phyloP scores from a whole-genome alignment of 2,113 vertebrate genomes.

The Malurus alboscapulatus region DNA sequence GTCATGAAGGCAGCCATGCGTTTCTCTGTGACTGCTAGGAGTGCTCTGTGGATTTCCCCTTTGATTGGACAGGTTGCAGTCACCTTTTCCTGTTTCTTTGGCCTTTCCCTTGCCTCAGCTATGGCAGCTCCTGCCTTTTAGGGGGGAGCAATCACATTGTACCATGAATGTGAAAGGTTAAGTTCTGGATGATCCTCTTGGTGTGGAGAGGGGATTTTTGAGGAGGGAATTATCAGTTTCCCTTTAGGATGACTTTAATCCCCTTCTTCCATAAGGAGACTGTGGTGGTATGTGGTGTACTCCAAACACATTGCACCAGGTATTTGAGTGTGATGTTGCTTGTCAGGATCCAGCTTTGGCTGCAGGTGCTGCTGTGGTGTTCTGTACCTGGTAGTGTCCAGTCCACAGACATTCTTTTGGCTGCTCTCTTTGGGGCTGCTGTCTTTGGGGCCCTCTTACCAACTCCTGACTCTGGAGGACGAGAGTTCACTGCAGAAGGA shows the following conservation, averaged over 20 bases:
- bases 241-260: not conserved
- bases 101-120: not conserved
- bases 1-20: fast-evolving
- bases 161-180: not conserved
- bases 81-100: not conserved
- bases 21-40: not conserved
- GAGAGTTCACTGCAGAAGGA: not conserved
- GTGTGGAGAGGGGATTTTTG: not conserved
- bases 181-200: not conserved
- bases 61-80: not conserved
- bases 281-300: not conserved
- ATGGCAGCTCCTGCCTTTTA: not conserved
- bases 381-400: not conserved
- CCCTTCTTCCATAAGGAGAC: not conserved
- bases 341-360: not conserved
- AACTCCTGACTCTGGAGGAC: not conserved
- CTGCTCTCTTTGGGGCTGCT: not conserved
- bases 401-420: not conserved
- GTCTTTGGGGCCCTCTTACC: not conserved
- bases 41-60: not conserved
- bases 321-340: not conserved
- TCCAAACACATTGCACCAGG: not conserved
- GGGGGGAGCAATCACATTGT: not conserved
- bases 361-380: not conserved
- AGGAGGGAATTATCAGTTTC: not conserved